These are phyloP conservation scores for Rhabditoides inermis DNA, from an alignment of 2,888 invertebrate species.

Conservation along the genomic window DNA sequence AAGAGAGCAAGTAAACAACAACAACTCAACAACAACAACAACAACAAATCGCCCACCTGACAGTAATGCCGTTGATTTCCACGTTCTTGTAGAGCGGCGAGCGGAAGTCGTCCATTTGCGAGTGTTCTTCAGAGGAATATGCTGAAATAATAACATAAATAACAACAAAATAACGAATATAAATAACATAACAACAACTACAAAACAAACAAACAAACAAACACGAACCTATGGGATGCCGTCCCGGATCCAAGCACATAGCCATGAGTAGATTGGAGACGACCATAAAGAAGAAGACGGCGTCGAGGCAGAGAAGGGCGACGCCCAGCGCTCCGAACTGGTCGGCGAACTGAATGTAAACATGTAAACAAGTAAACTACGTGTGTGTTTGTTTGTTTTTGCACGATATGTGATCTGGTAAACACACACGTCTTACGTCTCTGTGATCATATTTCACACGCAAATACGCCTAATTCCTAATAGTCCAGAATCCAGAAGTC, in stretches of 20 bases:
- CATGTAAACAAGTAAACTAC: not conserved
- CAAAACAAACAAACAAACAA: not conserved
- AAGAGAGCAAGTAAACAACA: constrained; percentile 15
- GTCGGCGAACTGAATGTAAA: too few relatives aligned
- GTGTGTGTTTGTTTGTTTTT: too few relatives aligned
- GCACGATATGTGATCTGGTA: too few relatives aligned
- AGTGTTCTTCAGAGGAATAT: constrained; percentile 82
- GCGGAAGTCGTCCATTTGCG: constrained; percentile 83
- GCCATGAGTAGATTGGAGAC: constrained; percentile 95
- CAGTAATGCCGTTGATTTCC: constrained; percentile 94
- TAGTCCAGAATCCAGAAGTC: too few relatives aligned
- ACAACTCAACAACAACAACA: too few relatives aligned
- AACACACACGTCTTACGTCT: too few relatives aligned
- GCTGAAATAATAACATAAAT: constrained; percentile 59
- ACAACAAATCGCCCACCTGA: too few relatives aligned
- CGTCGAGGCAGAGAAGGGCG: constrained; percentile 71
- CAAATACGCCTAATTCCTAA: too few relatives aligned
- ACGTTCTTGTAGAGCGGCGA: constrained; percentile 73
- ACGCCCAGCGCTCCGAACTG: too few relatives aligned
- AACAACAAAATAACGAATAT: not conserved
- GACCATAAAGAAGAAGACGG: constrained; percentile 89
- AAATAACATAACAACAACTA: constrained; percentile 6
- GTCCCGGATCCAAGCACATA: constrained; percentile 69
- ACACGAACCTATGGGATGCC: constrained; percentile 20
- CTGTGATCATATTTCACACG: too few relatives aligned